Percentiles rank a stretch among this genome's conserved stretches.
phyloP scores from a whole-genome alignment of 1,140 invertebrate species.

The Cyphomyrmex costatus region DNA sequence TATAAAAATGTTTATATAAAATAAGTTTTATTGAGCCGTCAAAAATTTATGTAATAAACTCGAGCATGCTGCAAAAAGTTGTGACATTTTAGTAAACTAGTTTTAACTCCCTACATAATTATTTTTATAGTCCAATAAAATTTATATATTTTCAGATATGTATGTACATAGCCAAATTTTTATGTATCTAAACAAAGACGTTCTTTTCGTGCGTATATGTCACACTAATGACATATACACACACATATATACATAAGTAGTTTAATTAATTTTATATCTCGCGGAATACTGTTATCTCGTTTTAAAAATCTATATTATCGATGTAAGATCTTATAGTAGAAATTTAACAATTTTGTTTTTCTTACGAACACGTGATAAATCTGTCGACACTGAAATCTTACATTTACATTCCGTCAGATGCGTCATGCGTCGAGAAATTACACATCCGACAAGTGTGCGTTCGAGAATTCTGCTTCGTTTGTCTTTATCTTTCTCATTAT shows the following conservation, averaged over 20 bases:
- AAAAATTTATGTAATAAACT: no score
- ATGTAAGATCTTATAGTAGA: neutral
- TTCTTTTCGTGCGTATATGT: no score
- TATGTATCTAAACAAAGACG: no score
- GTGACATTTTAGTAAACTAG: no score
- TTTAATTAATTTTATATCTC: neutral
- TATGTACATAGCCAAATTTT: no score
- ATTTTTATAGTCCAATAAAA: no score
- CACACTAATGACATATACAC: neutral
- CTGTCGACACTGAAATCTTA: neutral
- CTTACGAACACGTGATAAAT: neutral
- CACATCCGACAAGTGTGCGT: conserved; percentile 13
- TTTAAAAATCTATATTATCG: neutral
- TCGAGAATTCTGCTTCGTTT: conserved; percentile 11
- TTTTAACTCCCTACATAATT: no score
- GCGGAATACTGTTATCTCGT: no score
- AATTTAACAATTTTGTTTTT: neutral
- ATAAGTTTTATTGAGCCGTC: no score
- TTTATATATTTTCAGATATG: no score
- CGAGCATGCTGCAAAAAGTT: no score
- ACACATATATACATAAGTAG: neutral
- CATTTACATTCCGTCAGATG: conserved; percentile 16
- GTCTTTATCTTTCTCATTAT: conserved; percentile 47
- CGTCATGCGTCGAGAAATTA: conserved; percentile 4
- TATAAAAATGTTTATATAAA: no score